These are phyloP conservation scores for Barnardius zonarius DNA, from an alignment of 2,113 vertebrate species.

Conservation along the genomic window DNA sequence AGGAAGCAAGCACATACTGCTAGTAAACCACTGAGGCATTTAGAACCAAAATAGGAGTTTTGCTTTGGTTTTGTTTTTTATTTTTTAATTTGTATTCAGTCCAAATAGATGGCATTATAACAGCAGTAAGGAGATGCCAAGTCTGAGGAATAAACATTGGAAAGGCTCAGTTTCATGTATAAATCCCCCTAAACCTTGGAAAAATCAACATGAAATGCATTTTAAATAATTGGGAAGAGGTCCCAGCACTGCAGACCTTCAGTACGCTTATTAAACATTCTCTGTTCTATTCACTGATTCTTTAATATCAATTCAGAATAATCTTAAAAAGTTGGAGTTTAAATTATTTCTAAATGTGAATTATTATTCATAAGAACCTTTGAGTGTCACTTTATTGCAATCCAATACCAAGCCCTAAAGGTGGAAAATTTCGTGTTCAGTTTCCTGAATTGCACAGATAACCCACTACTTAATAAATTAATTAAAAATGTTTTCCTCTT, in stretches of 20 bases:
- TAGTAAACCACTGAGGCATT: not conserved
- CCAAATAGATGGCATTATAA: not conserved
- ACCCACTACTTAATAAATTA: not conserved
- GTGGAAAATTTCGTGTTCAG: not conserved
- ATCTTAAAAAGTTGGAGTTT: not conserved
- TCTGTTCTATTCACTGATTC: not conserved
- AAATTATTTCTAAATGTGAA: not conserved
- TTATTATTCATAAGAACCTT: not conserved
- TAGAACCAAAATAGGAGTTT: not conserved
- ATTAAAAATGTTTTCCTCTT: not conserved
- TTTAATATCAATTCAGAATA: not conserved
- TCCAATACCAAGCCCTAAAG: not conserved
- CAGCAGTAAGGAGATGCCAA: not conserved
- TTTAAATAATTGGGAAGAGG: not conserved
- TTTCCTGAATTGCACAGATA: not conserved
- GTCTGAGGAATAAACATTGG: not conserved
- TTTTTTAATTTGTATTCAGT: not conserved
- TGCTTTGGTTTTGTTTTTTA: not conserved
- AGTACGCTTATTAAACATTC: not conserved
- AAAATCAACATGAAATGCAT: conserved; percentile 16
- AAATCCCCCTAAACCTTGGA: conserved; percentile 4
- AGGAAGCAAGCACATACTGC: not conserved
- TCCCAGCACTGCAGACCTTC: not conserved
- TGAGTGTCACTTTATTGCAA: not conserved
- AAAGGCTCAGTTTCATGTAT: not conserved